Evolutionary conservation across 1,140 invertebrate species (phyloP).

Genomic region (Copidosoma floridanum): DNA sequence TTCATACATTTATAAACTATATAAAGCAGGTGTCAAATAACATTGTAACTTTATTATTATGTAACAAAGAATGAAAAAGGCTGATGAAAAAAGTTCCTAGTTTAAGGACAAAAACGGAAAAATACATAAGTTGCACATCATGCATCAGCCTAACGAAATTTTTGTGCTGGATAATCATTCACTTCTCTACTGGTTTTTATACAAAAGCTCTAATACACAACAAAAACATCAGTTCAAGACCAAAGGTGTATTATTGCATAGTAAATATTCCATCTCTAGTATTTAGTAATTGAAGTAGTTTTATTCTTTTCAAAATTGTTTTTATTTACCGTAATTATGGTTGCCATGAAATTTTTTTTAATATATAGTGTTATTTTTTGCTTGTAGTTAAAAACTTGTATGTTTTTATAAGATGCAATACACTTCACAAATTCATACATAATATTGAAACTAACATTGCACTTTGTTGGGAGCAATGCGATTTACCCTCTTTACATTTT

Average conservation of each 20-base stretch:
- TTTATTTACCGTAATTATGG: neutral
- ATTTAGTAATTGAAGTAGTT: conserved; percentile 6
- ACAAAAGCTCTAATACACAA: conserved; percentile 20
- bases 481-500: conserved; percentile 20
- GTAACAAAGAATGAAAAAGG: conserved; percentile 4
- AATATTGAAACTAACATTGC: too few species aligned
- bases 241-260: conserved; percentile 18
- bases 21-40: conserved; percentile 19
- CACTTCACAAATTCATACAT: conserved; percentile 11
- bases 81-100: conserved; percentile 7
- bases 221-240: conserved; percentile 7
- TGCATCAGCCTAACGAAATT: conserved; percentile 16
- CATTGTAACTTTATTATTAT: conserved; percentile 6
- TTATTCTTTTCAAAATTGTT: neutral
- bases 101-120: neutral
- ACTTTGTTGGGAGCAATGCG: conserved; percentile 15
- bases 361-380: conserved; percentile 4
- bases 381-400: conserved; percentile 17
- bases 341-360: conserved; percentile 11
- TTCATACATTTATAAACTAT: conserved; percentile 21
- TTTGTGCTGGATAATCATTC: conserved; percentile 7
- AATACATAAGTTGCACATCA: neutral
- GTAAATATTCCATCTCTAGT: conserved; percentile 14
- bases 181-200: conserved; percentile 10
- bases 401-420: conserved; percentile 16